Conservation (phyloP, 1,140 invertebrate genomes). For the Oncopeltus fasciatus region DNA sequence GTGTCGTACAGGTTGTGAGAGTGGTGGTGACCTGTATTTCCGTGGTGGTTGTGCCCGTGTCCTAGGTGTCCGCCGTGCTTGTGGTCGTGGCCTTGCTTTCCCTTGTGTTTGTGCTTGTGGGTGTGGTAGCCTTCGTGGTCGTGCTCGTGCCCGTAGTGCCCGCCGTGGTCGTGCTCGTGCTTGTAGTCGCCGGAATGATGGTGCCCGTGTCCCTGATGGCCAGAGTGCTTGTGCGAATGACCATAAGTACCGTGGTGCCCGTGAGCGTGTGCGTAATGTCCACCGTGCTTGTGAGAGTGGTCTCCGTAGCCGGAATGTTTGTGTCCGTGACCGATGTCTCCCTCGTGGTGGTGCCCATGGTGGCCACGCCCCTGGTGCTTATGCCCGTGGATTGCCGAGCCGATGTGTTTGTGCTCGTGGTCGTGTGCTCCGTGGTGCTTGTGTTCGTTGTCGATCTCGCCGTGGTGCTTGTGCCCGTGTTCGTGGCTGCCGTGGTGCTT, state of each 20-base stretch:
- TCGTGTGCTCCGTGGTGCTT: conserved; percentile 18
- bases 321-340: conserved; percentile 12
- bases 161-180: conserved; percentile 18
- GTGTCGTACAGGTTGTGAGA: neutral
- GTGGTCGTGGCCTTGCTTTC: conserved; percentile 11
- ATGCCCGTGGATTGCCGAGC: conserved; percentile 13
- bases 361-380: conserved; percentile 15
- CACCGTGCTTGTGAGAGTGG: conserved; percentile 17
- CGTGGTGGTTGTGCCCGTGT: neutral
- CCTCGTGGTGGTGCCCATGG: conserved; percentile 17
- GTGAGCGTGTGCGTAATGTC: conserved; percentile 15
- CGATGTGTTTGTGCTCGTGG: conserved; percentile 16
- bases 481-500: conserved; percentile 20
- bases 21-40: neutral
- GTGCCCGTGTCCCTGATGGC: conserved; percentile 13
- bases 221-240: conserved; percentile 12
- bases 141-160: conserved; percentile 15
- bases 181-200: neutral
- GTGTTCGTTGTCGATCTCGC: conserved; percentile 23
- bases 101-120: conserved; percentile 15
- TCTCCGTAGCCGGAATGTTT: conserved; percentile 9
- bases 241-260: conserved; percentile 10
- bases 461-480: conserved; percentile 24
- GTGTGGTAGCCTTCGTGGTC: conserved; percentile 10
- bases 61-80: conserved; percentile 11